Conservation (phyloP, 2,888 invertebrate genomes). For the Mimachlamys varia region DNA sequence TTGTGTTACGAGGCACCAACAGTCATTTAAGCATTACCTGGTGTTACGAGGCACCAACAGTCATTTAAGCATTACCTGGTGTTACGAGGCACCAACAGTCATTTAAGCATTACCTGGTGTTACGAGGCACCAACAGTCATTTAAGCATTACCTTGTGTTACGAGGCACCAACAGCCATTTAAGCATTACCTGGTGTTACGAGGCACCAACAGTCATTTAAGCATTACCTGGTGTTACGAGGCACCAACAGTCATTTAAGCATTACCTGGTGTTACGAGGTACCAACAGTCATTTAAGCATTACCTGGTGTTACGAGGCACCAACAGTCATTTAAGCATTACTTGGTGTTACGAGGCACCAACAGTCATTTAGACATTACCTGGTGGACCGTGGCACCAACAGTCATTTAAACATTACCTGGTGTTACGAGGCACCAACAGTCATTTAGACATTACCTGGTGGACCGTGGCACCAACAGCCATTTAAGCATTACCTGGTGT, state of each 20-base stretch:
- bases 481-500: conserved; percentile 8
- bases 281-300: neutral
- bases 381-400: neutral
- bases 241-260: neutral
- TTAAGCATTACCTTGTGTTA: conserved; percentile 35
- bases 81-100: neutral
- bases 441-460: neutral
- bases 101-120: conserved; percentile 8
- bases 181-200: conserved; percentile 38
- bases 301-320: conserved; percentile 36
- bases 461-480: too few relatives aligned
- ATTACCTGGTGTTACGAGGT: conserved; percentile 37
- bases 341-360: conserved; percentile 29
- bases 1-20: neutral
- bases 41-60: neutral
- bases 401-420: neutral
- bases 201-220: neutral
- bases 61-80: conserved; percentile 4
- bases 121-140: neutral
- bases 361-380: neutral
- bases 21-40: neutral
- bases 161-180: neutral
- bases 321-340: neutral
- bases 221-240: conserved; percentile 38
- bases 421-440: neutral